phyloP scores from a whole-genome alignment of 2,888 invertebrate species.

The Idaea straminata region DNA sequence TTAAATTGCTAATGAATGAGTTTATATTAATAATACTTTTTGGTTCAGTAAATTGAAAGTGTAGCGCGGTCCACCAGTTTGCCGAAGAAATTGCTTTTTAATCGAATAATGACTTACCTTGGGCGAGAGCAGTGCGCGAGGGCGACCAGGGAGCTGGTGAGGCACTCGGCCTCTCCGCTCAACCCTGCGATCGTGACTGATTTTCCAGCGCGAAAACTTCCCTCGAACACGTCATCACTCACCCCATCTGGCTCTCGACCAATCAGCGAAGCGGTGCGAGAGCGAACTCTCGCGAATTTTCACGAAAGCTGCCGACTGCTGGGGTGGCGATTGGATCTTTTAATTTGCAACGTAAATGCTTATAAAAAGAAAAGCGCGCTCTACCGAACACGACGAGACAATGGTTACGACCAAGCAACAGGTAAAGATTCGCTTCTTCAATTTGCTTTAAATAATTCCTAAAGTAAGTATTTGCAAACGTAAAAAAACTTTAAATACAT shows the following conservation, averaged over 20 bases:
- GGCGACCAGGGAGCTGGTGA: constrained; percentile 49
- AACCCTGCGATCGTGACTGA: constrained; percentile 71
- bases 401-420: constrained; percentile 65
- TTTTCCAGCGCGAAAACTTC: constrained; percentile 75
- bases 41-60: constrained; percentile 28
- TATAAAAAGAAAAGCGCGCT: constrained; percentile 69
- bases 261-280: constrained; percentile 47
- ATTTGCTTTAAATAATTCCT: not conserved
- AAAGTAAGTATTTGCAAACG: not conserved
- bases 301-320: constrained; percentile 57
- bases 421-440: constrained; percentile 41
- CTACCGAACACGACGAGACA: constrained; percentile 57
- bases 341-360: constrained; percentile 80
- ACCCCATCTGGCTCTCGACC: constrained; percentile 62
- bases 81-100: constrained; percentile 76
- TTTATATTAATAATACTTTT: not conserved
- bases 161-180: constrained; percentile 62
- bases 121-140: constrained; percentile 41
- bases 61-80: constrained; percentile 48
- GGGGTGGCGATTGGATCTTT: constrained; percentile 77
- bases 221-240: constrained; percentile 73
- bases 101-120: constrained; percentile 50
- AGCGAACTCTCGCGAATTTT: constrained; percentile 54
- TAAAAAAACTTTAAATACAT: not conserved
- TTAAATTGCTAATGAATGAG: not conserved